These are phyloP conservation scores for Onychostruthus taczanowskii DNA, from an alignment of 2,113 vertebrate genomes.

Conservation along the genomic window DNA sequence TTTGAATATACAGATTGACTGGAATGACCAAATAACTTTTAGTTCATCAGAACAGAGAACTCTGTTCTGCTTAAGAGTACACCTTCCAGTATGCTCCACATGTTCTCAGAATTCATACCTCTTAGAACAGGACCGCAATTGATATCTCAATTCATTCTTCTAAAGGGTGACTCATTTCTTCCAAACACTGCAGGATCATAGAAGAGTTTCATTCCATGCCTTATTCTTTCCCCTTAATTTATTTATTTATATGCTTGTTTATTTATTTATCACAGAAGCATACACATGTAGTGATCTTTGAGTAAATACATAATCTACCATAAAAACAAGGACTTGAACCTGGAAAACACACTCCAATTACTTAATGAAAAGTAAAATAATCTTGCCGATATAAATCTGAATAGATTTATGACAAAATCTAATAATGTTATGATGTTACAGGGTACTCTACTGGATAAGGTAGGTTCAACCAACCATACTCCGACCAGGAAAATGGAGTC, in stretches of 20 bases:
- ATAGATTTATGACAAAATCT: background rate
- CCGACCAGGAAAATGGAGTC: background rate
- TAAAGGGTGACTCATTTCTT: background rate
- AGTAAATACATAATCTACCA: background rate
- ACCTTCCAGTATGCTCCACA: background rate
- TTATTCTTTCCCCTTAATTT: background rate
- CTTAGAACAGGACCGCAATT: background rate
- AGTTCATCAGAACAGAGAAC: background rate
- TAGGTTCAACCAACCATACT: background rate
- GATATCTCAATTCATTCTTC: background rate
- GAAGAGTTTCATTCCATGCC: background rate
- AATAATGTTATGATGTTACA: background rate
- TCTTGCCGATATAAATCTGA: background rate
- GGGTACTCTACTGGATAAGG: background rate
- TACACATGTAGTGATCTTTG: background rate
- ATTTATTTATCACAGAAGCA: background rate
- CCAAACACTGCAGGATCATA: background rate
- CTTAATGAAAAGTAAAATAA: background rate
- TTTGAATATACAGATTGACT: background rate
- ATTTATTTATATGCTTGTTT: background rate
- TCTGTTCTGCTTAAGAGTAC: background rate
- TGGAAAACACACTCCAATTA: background rate
- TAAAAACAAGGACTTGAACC: background rate
- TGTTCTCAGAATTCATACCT: background rate
- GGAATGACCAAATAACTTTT: background rate